A percentile compares a stretch with the other conserved stretches of the same genome.
Conservation (phyloP, 2,888 invertebrate genomes). For the Cataglyphis rosenhaueri region DNA sequence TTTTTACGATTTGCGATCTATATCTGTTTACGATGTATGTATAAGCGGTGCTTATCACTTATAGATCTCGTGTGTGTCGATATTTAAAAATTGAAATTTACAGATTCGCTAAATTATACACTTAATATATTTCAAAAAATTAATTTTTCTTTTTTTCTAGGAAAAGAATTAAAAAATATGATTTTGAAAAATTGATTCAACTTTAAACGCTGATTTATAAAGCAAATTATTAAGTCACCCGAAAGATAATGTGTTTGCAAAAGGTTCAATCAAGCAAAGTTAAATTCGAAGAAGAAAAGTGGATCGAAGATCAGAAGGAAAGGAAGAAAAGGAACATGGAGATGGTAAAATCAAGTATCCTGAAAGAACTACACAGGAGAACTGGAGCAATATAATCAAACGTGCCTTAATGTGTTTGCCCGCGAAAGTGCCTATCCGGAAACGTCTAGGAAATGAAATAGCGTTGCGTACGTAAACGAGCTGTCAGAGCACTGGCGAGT, state of each 20-base stretch:
- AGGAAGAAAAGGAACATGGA: background rate
- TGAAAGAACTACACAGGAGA: slow-evolving; percentile 31
- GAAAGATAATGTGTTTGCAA: slow-evolving; percentile 48
- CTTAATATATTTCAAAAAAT: background rate
- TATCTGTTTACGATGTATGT: background rate
- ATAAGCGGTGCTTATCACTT: background rate
- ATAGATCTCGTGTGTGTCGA: background rate
- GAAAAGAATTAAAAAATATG: background rate
- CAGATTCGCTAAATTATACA: background rate
- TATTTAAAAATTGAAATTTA: background rate
- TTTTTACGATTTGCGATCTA: background rate
- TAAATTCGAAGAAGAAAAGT: background rate
- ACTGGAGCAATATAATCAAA: slow-evolving; percentile 50
- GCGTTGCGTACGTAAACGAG: slow-evolving; percentile 77
- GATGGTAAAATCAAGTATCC: slow-evolving; percentile 60
- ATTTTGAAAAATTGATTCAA: background rate
- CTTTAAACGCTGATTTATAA: slow-evolving; percentile 12
- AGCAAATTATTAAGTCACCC: slow-evolving; percentile 33
- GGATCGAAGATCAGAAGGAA: slow-evolving; percentile 24
- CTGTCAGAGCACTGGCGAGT: slow-evolving; percentile 71
- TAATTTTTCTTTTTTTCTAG: background rate
- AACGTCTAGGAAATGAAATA: slow-evolving; percentile 76
- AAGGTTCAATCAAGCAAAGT: slow-evolving; percentile 23
- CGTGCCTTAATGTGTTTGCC: slow-evolving; percentile 76
- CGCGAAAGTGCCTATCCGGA: slow-evolving; percentile 66